Percentiles rank a stretch among this genome's conserved stretches.
phyloP scores from a whole-genome alignment of 2,888 invertebrate genomes.

The Oscheius sp. region DNA sequence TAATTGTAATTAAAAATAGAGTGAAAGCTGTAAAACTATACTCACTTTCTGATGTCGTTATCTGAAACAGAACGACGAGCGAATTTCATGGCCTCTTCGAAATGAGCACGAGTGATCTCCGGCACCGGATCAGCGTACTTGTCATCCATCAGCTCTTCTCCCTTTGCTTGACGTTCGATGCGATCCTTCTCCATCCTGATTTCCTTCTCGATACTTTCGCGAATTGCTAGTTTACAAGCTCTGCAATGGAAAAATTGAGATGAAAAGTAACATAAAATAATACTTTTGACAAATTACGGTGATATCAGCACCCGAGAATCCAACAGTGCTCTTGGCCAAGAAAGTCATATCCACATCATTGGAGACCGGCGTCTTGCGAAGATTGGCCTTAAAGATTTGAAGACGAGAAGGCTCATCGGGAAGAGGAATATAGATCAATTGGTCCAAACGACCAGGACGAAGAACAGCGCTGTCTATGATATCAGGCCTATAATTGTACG shows the following conservation, averaged over 20 bases:
- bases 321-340: slow-evolving; percentile 82
- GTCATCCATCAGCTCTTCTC: slow-evolving; percentile 77
- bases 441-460: slow-evolving; percentile 97
- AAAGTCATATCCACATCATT: slow-evolving; percentile 87
- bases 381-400: slow-evolving; percentile 87
- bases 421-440: slow-evolving; percentile 98
- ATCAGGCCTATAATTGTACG: slow-evolving; percentile 78
- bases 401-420: slow-evolving; percentile 98
- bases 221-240: slow-evolving; percentile 97
- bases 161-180: slow-evolving; percentile 79
- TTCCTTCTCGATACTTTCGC: slow-evolving; percentile 96
- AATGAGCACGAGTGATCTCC: slow-evolving; percentile 94
- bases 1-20: not conserved
- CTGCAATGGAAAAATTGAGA: slow-evolving; percentile 26
- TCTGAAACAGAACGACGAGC: slow-evolving; percentile 90
- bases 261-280: not conserved
- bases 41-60: slow-evolving; percentile 92
- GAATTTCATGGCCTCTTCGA: slow-evolving; percentile 82
- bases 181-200: slow-evolving; percentile 89
- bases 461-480: slow-evolving; percentile 99
- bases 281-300: slow-evolving; percentile 98
- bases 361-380: slow-evolving; percentile 65
- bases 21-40: no score
- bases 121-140: slow-evolving; percentile 88
- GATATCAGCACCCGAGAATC: slow-evolving; percentile 97